Percentiles rank a stretch among this genome's conserved stretches.
Evolutionary conservation across 1,140 invertebrate species (phyloP).

Genomic region (Megalonaias nervosa): DNA sequence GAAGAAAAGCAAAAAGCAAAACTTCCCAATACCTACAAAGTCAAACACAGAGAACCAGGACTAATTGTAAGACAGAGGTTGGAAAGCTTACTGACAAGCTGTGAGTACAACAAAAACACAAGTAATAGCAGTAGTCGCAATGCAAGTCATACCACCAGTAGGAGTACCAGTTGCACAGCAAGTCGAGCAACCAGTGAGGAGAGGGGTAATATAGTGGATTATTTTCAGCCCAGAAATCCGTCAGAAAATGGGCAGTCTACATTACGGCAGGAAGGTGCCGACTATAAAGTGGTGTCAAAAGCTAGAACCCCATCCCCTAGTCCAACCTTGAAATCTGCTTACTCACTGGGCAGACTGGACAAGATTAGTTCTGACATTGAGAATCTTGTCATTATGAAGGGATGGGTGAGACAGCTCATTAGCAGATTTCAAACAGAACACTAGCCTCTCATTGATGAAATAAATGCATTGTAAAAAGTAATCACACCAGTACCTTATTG

Average conservation of each 20-base stretch:
- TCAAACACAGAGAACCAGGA: conserved; percentile 22
- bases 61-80: conserved; percentile 29
- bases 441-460: not conserved
- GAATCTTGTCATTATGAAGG: conserved; percentile 36
- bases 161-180: conserved; percentile 16
- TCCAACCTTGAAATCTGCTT: conserved; percentile 15
- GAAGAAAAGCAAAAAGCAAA: conserved; percentile 26
- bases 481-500: too few relatives aligned
- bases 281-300: too few relatives aligned
- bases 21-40: conserved; percentile 1
- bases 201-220: not conserved
- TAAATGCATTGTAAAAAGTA: too few relatives aligned
- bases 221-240: too few relatives aligned
- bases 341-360: conserved; percentile 23
- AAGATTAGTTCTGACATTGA: conserved; percentile 22
- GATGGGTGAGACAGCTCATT: conserved; percentile 37
- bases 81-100: conserved; percentile 20
- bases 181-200: conserved; percentile 33
- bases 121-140: conserved; percentile 26
- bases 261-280: too few relatives aligned
- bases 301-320: not conserved
- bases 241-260: too few relatives aligned
- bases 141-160: conserved; percentile 21
- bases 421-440: conserved; percentile 23
- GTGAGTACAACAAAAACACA: conserved; percentile 15